phyloP scores from a whole-genome alignment of 2,113 vertebrate species.

The Cyprinodon tularosa region DNA sequence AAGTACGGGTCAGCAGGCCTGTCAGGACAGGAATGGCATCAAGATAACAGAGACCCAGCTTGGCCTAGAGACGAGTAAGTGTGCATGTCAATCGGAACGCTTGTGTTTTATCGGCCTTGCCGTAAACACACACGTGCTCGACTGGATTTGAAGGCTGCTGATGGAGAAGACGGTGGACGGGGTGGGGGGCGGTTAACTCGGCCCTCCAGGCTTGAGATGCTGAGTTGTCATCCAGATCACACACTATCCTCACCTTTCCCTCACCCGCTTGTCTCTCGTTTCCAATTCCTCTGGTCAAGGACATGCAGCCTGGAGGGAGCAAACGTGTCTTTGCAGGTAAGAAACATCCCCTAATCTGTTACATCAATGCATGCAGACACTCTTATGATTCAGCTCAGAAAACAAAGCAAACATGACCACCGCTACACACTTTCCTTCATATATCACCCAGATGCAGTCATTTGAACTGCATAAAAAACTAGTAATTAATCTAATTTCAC shows the following conservation, averaged over 20 bases:
- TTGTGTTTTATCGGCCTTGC: conserved; percentile 17
- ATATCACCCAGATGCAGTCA: conserved; percentile 5
- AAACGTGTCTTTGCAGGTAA: conserved; percentile 39
- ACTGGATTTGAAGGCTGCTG: conserved; percentile 39
- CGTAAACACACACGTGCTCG: conserved; percentile 16
- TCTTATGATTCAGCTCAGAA: not conserved
- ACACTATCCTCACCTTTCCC: conserved; percentile 12
- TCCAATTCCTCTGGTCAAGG: conserved; percentile 53
- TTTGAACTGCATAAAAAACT: conserved; percentile 7
- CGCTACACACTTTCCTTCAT: conserved; percentile 12
- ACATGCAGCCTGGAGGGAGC: conserved; percentile 45
- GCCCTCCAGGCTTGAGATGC: conserved; percentile 37
- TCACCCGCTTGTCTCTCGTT: not conserved
- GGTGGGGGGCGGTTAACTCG: conserved; percentile 31
- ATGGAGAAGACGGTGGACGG: conserved; percentile 45
- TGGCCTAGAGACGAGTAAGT: not conserved
- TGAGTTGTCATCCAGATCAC: conserved; percentile 62
- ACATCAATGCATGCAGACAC: conserved; percentile 5
- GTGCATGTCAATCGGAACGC: not conserved
- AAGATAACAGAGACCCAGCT: conserved; percentile 40
- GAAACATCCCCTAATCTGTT: conserved; percentile 17
- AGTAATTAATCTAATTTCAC: not conserved
- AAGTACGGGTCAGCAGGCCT: conserved; percentile 38
- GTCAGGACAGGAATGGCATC: conserved; percentile 42
- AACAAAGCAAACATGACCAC: conserved; percentile 9